A percentile compares a stretch with the other conserved stretches of the same genome.
These are phyloP conservation scores for Cyclina sinensis DNA, from an alignment of 1,140 invertebrate species.

Conservation along the genomic window DNA sequence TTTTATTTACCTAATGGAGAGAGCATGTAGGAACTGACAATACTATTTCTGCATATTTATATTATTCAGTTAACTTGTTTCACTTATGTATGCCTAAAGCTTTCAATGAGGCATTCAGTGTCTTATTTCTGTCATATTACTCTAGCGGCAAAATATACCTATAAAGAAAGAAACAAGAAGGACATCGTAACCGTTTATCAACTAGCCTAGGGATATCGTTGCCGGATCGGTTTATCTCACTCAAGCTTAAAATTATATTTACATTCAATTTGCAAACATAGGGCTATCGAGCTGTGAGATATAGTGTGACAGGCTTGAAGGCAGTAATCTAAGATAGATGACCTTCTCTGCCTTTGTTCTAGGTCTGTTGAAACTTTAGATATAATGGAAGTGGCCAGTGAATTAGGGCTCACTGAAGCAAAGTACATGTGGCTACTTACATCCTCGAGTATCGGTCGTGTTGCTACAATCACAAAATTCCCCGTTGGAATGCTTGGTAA, in stretches of 20 bases:
- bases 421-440: slow-evolving; percentile 99
- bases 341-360: slow-evolving; percentile 77
- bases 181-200: too few relatives aligned
- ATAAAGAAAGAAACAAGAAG: too few relatives aligned
- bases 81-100: too few relatives aligned
- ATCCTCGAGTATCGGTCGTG: slow-evolving; percentile 93
- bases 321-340: not conserved
- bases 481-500: slow-evolving; percentile 97
- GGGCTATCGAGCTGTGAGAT: not conserved
- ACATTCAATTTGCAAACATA: not conserved
- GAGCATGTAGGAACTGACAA: too few relatives aligned
- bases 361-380: slow-evolving; percentile 92
- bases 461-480: slow-evolving; percentile 85
- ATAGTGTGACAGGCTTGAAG: not conserved
- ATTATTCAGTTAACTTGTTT: too few relatives aligned
- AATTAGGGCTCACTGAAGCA: slow-evolving; percentile 95
- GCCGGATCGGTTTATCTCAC: too few relatives aligned
- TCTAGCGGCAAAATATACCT: too few relatives aligned
- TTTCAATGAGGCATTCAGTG: too few relatives aligned
- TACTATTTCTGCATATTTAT: too few relatives aligned
- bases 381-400: slow-evolving; percentile 93
- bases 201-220: too few relatives aligned
- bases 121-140: too few relatives aligned
- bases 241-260: not conserved
- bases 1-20: too few relatives aligned